Evolutionary conservation across 2,797 vertebrate genomes (phyloP), one percentile per base, ranked within the genome.

Genomic region (Helarctos malayanus): DNA sequence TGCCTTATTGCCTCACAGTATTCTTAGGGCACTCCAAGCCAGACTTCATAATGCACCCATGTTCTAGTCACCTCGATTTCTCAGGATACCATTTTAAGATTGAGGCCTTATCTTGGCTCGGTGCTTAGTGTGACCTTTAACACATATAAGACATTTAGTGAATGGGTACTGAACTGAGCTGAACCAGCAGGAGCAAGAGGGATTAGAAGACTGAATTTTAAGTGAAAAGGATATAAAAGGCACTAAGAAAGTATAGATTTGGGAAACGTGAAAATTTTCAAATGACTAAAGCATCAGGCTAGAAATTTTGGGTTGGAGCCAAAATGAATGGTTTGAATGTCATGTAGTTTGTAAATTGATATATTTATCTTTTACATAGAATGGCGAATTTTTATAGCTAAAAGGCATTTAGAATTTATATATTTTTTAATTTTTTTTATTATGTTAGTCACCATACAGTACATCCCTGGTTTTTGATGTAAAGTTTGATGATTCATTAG

Each of bases 351-450:
- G 25, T 69, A 19, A 63, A 45, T 68, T 88, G 87, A 38, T 76
- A 61, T 75, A 52, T 41, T 83, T 92, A 57, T 5, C 32, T 57
- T 57, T 87, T 73, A 57, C n/a, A 14, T 52, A 93, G 86, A 73
- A 47, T 79, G 14, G 3, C 49, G 25, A 69, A 18, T 65, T 86
- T 68, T 69, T 61, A 32, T 75, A 75, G 79, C 41, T 45, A 68
- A 65, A 84, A 69, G 92, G 23, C 57, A 54, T 23, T 85, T 78
- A 57, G n/a, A 97, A 85, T 95, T 81, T 35, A 76, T 89, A 9
- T 69, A 63, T 41, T 41, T 41, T 41, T 41, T 5, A 41, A 41
- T 41, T 7, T 41, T 41, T 41, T 41, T 41, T 41, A 41, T 41
- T 41, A 41, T 41, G 41, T 41, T 41, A 41, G 41, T 7, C 41